Base-by-base conservation (phyloP, 2,113 vertebrate species). In the Neolamprologus tretocephalus region DNA sequence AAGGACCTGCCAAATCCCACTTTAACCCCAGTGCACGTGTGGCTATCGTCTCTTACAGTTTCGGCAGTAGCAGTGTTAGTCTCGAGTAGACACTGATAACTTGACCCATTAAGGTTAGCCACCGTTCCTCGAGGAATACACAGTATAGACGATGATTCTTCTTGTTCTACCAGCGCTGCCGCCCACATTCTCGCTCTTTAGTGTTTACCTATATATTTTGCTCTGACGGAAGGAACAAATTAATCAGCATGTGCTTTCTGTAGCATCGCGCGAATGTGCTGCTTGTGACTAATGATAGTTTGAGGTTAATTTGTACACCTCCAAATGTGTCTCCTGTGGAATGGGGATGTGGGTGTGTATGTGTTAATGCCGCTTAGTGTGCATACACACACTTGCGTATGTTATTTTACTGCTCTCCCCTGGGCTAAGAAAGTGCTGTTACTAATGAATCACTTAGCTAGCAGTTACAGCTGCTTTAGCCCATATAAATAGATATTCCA, bases 401-500 rank as follows among this genome's bases (percentile, higher is more conserved):
- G 85, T 90, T 94, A 87, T 87, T 92, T 92, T 90, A 66, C 90
- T 85, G 80, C 85, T 19, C 33, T 91, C 94, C 89, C 91, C 83
- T 49, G 85, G 88, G 92, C 86, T 45, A 57, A 90, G 49, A 92
- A 91, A 93, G 81, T 89, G 92, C 68, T 21, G 37, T 84, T 89
- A 81, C 81, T 91, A 93, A 95, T 95, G 92, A 94, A 91, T 95
- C 93, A 92, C 92, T 93, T 95, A 89, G 90, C 82, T 68, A 88
- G 84, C 89, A 90, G 89, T 94, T 91, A 91, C 80, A 91, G 93
- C 89, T 90, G 89, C 84, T 87, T 93, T 87, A 84, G 71, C 79
- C 57, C 75, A 53, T 91, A 94, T 91, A 93, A 94, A 93, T 90
- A 94, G 89, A 89, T 57, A 58, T 82, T 75, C 26, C n/a, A 26